A percentile compares a stretch with the other conserved stretches of the same genome.
These are phyloP conservation scores for Pararge aegeria DNA, from an alignment of 1,140 invertebrate species.

Conservation along the genomic window DNA sequence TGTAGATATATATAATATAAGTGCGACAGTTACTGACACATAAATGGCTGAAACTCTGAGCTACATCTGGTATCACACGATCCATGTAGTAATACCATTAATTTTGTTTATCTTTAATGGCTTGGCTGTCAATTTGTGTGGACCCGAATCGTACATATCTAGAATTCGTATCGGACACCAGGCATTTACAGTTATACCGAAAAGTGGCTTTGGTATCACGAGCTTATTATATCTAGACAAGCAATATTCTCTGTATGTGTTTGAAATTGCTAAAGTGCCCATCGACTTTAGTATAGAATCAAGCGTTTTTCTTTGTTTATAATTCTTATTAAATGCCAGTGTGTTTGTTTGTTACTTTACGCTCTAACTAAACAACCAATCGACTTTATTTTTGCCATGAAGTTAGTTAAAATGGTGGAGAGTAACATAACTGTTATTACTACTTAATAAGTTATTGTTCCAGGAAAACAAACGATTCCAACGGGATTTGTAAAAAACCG, in stretches of 20 bases:
- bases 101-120: constrained; percentile 39
- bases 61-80: constrained; percentile 17
- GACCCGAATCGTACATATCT: constrained; percentile 22
- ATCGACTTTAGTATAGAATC: no score
- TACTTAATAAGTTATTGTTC: no score
- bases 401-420: no score
- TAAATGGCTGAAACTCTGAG: constrained; percentile 19
- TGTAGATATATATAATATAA: neutral
- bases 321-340: no score
- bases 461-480: no score
- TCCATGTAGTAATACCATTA: constrained; percentile 31
- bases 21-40: constrained; percentile 15
- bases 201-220: neutral
- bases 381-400: no score
- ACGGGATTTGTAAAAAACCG: no score
- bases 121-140: constrained; percentile 34
- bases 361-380: no score
- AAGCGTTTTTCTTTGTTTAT: no score
- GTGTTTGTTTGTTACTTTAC: no score
- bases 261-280: neutral
- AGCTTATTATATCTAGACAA: neutral
- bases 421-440: no score
- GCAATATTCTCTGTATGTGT: no score
- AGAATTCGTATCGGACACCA: constrained; percentile 11
- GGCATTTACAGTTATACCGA: constrained; percentile 17